Conservation (phyloP, 2,888 invertebrate genomes). For the Mesorhabditis sp. region DNA sequence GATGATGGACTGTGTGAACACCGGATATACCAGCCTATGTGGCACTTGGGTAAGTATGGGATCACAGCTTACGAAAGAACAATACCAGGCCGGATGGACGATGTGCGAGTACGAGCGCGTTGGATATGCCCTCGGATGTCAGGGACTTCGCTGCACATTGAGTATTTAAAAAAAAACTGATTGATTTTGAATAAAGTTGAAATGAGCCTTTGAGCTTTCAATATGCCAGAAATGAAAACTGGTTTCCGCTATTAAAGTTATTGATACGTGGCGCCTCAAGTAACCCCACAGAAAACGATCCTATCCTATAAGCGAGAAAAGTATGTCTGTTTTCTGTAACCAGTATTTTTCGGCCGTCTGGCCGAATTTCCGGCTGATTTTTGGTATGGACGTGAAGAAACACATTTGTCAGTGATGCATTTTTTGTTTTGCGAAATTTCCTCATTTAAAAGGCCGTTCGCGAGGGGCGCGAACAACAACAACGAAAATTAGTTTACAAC, state of each 20-base stretch:
- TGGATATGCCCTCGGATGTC: slow-evolving; percentile 35
- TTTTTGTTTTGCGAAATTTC: too few relatives aligned
- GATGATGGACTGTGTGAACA: background rate
- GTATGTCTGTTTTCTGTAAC: too few relatives aligned
- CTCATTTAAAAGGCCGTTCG: too few relatives aligned
- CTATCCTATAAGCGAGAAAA: too few relatives aligned
- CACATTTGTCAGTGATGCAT: too few relatives aligned
- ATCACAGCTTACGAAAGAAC: background rate
- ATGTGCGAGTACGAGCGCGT: slow-evolving; percentile 35
- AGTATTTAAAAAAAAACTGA: background rate
- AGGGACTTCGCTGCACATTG: slow-evolving; percentile 19
- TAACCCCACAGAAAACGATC: too few relatives aligned
- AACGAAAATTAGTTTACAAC: too few relatives aligned
- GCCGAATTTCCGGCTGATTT: too few relatives aligned
- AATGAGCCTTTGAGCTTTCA: background rate
- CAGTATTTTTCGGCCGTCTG: too few relatives aligned
- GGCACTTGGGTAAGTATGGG: background rate
- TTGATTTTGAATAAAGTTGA: background rate
- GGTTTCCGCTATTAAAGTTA: background rate
- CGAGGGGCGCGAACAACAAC: too few relatives aligned
- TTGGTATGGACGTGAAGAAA: too few relatives aligned
- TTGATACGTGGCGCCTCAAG: too few relatives aligned
- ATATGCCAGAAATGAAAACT: background rate
- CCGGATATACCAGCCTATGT: background rate
- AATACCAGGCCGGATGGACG: slow-evolving; percentile 31